Evolutionary conservation across 2,113 vertebrate genomes (phyloP).

Genomic region (Phocoena phocoena): DNA sequence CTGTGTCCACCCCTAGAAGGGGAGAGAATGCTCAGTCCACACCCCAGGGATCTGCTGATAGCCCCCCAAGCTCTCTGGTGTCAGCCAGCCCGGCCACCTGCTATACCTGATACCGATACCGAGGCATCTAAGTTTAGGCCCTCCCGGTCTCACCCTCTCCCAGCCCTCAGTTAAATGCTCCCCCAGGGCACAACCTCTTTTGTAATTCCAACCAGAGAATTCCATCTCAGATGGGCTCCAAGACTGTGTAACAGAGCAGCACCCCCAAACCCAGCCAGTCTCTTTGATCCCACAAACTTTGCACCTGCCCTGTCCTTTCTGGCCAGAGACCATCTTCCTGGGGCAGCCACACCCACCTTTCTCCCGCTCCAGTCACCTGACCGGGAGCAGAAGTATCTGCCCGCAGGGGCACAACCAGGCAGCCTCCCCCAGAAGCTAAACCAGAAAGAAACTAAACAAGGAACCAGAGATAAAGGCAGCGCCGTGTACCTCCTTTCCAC

Average conservation of each 20-base stretch:
- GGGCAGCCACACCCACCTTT: too few relatives aligned
- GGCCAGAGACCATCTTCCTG: not conserved
- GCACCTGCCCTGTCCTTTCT: accelerated
- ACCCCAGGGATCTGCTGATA: not conserved
- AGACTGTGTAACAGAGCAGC: not conserved
- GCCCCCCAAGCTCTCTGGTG: not conserved
- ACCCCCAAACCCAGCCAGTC: not conserved
- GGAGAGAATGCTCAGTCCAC: not conserved
- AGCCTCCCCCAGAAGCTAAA: not conserved
- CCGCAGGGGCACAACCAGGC: too few relatives aligned
- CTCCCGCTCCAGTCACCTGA: not conserved
- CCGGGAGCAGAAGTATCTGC: not conserved
- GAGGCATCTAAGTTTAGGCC: not conserved
- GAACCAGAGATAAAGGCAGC: not conserved
- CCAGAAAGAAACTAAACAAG: not conserved
- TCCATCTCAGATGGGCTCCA: not conserved
- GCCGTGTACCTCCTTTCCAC: not conserved
- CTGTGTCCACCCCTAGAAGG: not conserved
- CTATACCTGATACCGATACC: too few relatives aligned
- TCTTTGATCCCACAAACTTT: not conserved
- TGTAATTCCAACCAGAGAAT: not conserved
- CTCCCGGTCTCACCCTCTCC: not conserved
- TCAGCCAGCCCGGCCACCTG: not conserved
- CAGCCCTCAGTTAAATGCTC: not conserved
- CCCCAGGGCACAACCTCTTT: not conserved